Evolutionary conservation across 2,113 vertebrate species (phyloP), one percentile per base, ranked within the genome.

Genomic region (Fulica atra): DNA sequence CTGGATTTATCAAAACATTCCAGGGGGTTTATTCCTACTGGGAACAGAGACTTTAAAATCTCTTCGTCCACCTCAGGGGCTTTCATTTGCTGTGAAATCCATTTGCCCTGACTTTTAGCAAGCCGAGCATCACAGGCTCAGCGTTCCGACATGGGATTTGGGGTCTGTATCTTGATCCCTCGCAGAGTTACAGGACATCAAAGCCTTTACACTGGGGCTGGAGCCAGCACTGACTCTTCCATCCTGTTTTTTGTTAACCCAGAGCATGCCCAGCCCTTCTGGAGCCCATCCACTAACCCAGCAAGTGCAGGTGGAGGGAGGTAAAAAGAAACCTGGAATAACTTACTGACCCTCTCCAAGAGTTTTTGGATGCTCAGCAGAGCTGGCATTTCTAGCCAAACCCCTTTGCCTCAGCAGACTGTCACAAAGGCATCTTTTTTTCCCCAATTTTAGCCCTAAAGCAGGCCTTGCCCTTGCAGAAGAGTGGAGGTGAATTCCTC

Each of bases 31-130:
- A 42, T 60, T 79, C 61, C 88, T 42, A 51, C 13, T 8, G 61
- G 61, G 38, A 94, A 74, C 6, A 59, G 61, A 56, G 81, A 81
- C 84, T 81, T 74, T 16, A 79, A 93, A 87, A 87, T 31, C 36
- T 14, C 57, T 89, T 36, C 33, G 53, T 79, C 48, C 12, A 35
- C 59, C 46, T 61, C 72, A 14, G 56, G 53, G 81, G 59, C 54
- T 89, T 89, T 71, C 28, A 23, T 23, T 40, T 89, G 51, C 73
- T 84, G 42, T 59, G 51, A 91, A 93, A 84, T 65, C 38, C 44
- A 21, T 71, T 64, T 65, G 35, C 56, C 38, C 81, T 68, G 81
- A 91, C 48, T 79, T 84, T 19, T 9, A 54, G 57, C 40, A 86
- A 88, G 60, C 29, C 2, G 10, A 94, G 61, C 66, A 71, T 24